Evolutionary conservation across 2,113 vertebrate species (phyloP).

Genomic region (Cryptotis parvus): DNA sequence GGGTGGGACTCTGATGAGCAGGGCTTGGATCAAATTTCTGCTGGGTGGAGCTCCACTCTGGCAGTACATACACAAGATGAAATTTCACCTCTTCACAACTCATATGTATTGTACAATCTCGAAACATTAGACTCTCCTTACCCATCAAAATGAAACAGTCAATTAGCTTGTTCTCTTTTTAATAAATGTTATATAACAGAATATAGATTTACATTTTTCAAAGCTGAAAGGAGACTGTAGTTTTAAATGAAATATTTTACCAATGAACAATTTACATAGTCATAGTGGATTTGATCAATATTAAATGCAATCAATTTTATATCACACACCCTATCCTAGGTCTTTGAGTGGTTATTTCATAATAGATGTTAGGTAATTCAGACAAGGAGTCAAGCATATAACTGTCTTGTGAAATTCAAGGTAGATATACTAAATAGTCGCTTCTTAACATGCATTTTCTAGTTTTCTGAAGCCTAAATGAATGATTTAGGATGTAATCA

Average conservation of each 20-base stretch:
- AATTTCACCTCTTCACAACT: background rate
- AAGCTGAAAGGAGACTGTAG: background rate
- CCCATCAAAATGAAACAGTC: background rate
- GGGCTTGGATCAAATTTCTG: too few species aligned
- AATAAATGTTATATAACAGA: background rate
- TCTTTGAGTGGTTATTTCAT: background rate
- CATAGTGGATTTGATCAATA: background rate
- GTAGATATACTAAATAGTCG: conserved; percentile 44
- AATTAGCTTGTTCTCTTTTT: background rate
- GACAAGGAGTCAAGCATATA: background rate
- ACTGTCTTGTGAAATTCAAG: conserved; percentile 29
- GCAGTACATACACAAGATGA: too few species aligned
- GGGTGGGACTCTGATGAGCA: too few species aligned
- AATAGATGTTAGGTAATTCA: conserved; percentile 61
- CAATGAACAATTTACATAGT: conserved; percentile 47
- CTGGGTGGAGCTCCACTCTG: too few species aligned
- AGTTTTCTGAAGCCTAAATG: conserved; percentile 53
- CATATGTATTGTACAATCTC: background rate
- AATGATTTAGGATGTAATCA: conserved; percentile 74
- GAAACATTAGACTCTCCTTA: background rate
- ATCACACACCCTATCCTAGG: conserved; percentile 11
- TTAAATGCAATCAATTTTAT: background rate
- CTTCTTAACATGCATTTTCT: conserved; percentile 41
- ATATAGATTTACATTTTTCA: conserved; percentile 35
- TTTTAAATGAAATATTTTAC: conserved; percentile 47